Conservation (phyloP, 2,797 vertebrate species). For the Gymnothorax reevesii region DNA sequence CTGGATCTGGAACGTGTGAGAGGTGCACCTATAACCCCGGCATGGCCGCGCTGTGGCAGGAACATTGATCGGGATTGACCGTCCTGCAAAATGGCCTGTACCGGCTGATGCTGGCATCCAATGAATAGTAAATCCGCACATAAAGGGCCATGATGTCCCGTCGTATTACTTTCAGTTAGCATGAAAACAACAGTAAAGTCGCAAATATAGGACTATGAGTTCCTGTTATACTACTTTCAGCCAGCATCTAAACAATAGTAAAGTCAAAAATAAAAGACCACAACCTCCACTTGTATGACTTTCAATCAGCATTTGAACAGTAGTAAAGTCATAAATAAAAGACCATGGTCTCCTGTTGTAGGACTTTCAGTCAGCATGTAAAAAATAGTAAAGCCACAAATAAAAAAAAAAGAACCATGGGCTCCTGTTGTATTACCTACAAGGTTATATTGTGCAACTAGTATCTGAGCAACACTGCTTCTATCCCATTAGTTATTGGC, state of each 20-base stretch:
- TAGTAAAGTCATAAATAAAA: not conserved
- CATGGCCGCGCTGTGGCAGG: slow-evolving; percentile 39
- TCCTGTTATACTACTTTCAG: not conserved
- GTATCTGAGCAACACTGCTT: not conserved
- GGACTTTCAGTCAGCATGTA: not conserved
- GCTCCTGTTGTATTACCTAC: not conserved
- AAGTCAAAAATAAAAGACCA: not conserved
- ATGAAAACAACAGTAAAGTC: not conserved
- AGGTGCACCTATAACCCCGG: slow-evolving; percentile 43
- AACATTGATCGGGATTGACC: slow-evolving; percentile 50
- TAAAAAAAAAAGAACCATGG: not conserved
- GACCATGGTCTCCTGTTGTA: not conserved
- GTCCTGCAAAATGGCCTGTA: slow-evolving; percentile 39
- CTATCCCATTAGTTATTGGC: not conserved
- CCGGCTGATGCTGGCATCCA: not conserved
- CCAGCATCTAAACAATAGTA: not conserved
- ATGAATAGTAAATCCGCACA: not conserved
- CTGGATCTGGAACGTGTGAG: slow-evolving; percentile 47
- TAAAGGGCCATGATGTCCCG: not conserved
- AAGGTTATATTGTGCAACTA: not conserved
- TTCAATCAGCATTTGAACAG: not conserved
- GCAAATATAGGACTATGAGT: not conserved
- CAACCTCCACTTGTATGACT: not conserved
- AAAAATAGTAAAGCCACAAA: not conserved
- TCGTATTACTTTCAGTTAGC: not conserved